Base-by-base conservation (phyloP, 2,113 vertebrate genomes). In the Epinephelus fuscoguttatus region DNA sequence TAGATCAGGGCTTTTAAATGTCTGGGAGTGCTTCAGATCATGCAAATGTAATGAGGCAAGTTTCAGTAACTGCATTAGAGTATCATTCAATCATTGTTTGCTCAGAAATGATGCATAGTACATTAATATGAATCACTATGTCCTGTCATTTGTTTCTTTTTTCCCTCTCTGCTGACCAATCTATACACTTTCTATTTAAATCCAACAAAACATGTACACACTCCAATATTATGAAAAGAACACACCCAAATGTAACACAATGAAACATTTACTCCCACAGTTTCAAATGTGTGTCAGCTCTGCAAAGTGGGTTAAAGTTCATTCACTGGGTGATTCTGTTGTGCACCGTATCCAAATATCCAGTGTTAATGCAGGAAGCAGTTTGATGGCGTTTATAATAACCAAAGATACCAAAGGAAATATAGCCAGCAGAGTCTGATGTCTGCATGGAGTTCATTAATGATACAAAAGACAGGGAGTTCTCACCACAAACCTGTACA, bases 31-130 rank as follows among this genome's bases (percentile, higher is more conserved):
- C 19, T 62, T 75, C 59, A 72, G 37, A 70, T 75, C 15, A 57
- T 66, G 12, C 2, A 71, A 72, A 66, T 56, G 45, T 47, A 81
- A 79, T 80, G 61, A 71, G 18, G 52, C n/a, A 66, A n/a, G 18
- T 78, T 89, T 85, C 78, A 66, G 81, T 82, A 81, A 69, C 18
- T 57, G 47, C 52, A 52, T 74, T 17, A 81, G 72, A 33, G n/a
- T 13, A 14, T 66, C 27, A 59, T 53, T 75, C 40, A 59, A 4
- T n/a, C 11, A 70, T 5, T 27, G 11, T 59, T 63, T 6, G 21
- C 13, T 10, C 53, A 53, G 70, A 75, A 78, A 74, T 81, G 1
- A 84, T 19, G 6, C 2, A 0, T 33, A 13, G 1, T n/a, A 14
- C 12, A 61, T 69, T 27, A 59, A 74, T 61, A 66, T 30, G 17